Evolutionary conservation across 2,888 invertebrate species (phyloP), one percentile per base, ranked within the genome.

Genomic region (Tenthredo mesomela): DNA sequence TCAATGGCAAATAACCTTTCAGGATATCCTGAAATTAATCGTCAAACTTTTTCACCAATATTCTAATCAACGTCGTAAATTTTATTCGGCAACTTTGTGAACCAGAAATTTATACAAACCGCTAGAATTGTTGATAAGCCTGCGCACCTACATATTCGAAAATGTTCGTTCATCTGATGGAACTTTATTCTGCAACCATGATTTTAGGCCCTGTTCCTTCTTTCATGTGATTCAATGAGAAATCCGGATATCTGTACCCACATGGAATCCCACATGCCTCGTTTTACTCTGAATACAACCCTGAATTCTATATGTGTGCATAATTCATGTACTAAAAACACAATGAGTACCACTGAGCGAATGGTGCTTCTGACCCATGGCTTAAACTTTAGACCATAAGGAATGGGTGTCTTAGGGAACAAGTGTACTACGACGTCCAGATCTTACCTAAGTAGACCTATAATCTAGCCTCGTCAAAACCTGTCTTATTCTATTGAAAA

Each of bases 401-500:
- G 47, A 70, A 82, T 43, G 82, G 67, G 82, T 82, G 43, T 82
- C 29, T 21, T 21, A 29, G 47, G 33, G 67, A 82, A 82, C 82
- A 82, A 82, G 82, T 82, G 82, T 67, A 70, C 43, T 18, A 29
- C 40, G 43, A 43, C 40, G 71, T 43, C 43, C 43, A 43, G 43
- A 25, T 73, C 40, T 73, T 43, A 43, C 71, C 71, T 73, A 73
- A 73, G 12, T 73, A 33, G 67, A 18, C 67, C 67, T 33, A 43
- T 73, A 73, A 43, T 73, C 71, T 43, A 12, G 29, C 70, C 37
- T 70, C 61, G 25, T 18, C 18, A 6, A 33, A 5, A 21, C 43
- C 25, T 18, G 40, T 9, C 47, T 7, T 54, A 7, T 67, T 18
- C 33, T 29, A 77, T 77, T 50, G 29, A 29, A 77, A 75, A 50